A percentile compares a stretch with the other conserved stretches of the same genome.
These are phyloP conservation scores for Clitarchus hookeri DNA, from an alignment of 2,888 invertebrate species.

Conservation along the genomic window DNA sequence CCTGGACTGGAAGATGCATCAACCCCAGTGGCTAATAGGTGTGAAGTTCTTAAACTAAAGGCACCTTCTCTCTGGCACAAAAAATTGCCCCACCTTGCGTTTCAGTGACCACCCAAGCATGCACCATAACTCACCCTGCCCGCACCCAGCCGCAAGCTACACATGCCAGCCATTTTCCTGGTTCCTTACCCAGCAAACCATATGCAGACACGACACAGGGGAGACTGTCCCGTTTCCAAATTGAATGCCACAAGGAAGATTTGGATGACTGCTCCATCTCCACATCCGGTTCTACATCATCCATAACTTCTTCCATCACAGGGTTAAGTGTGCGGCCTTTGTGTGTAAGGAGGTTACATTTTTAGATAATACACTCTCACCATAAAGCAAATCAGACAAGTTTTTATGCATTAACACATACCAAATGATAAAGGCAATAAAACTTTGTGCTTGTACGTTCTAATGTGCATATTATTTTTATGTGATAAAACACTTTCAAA, in stretches of 20 bases:
- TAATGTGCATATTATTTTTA: no score
- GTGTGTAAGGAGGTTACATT: slow-evolving; percentile 16
- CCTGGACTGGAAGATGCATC: no score
- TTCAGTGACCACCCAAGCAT: not conserved
- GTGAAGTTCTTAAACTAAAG: no score
- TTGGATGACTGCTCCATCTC: not conserved
- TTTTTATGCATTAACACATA: not conserved
- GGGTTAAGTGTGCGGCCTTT: not conserved
- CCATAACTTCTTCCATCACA: slow-evolving; percentile 30
- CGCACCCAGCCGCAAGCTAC: not conserved
- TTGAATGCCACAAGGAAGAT: slow-evolving; percentile 37
- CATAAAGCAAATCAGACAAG: not conserved
- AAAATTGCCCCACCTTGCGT: not conserved
- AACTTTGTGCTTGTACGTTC: no score
- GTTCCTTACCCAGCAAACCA: slow-evolving; percentile 51
- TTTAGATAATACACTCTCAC: not conserved
- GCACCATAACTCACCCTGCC: not conserved
- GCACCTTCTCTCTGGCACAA: no score
- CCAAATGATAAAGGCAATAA: no score
- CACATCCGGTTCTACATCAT: slow-evolving; percentile 34
- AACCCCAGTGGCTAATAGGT: no score
- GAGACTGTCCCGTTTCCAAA: slow-evolving; percentile 51
- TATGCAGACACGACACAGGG: slow-evolving; percentile 51
- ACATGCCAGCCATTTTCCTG: not conserved
- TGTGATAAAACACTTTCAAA: no score